Percentiles rank a stretch among this genome's conserved stretches.
Evolutionary conservation across 2,888 invertebrate species (phyloP).

Genomic region (Ormia ochracea): DNA sequence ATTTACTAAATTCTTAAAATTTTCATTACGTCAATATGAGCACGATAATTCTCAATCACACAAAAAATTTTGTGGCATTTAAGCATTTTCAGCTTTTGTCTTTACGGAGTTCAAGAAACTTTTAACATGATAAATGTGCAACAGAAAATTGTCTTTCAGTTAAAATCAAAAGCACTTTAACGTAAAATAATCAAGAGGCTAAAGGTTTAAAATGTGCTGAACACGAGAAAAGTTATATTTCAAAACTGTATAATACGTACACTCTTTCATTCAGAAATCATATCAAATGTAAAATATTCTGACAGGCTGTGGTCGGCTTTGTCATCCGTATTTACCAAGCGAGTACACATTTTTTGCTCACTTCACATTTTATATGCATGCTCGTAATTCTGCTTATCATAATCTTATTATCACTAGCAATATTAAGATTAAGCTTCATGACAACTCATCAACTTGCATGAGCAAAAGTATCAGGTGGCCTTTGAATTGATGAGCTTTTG

Average conservation of each 20-base stretch:
- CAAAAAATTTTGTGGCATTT: neutral
- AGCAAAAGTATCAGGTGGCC: no score
- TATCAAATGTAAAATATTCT: neutral
- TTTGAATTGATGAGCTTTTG: no score
- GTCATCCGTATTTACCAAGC: no score
- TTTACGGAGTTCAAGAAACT: neutral
- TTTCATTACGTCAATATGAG: neutral
- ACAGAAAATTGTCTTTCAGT: neutral
- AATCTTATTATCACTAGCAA: no score
- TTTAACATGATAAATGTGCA: neutral
- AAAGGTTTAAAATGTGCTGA: constrained; percentile 53
- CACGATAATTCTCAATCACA: neutral
- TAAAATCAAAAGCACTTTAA: neutral
- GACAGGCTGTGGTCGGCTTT: neutral
- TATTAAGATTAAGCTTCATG: no score
- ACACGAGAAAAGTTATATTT: constrained; percentile 3
- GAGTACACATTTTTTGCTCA: no score
- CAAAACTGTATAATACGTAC: neutral
- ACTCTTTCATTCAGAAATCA: neutral
- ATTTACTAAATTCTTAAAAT: neutral
- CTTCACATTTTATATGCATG: no score
- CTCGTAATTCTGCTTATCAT: no score
- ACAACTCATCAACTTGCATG: no score
- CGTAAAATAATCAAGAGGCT: constrained; percentile 17
- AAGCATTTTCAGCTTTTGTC: neutral